Evolutionary conservation across 2,888 invertebrate species (phyloP), one percentile per base, ranked within the genome.

Genomic region (Hemicrepidius hirtus): DNA sequence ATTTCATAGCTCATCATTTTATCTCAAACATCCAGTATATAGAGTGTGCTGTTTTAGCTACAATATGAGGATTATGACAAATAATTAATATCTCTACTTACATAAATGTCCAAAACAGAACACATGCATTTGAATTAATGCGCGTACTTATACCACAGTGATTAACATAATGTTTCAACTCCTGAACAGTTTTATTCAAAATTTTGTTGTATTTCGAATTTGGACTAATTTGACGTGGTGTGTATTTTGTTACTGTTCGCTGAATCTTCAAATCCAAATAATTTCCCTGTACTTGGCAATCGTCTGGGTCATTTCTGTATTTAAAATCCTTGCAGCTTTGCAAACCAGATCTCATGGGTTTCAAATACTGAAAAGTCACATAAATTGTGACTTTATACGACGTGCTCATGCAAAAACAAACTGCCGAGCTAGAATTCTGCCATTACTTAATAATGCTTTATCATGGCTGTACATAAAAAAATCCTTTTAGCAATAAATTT

Each of bases 211-310:
- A 41, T 1, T 44, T 44, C 1, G 10, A 44, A 16, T 13, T 32
- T 9, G 32, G 32, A 32, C 32, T 50, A 3, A 55, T 55, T 55
- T 16, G 13, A 35, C 35, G 16, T 55, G 2, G n/a, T 55, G 1
- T 28, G 9, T 16, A 16, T 32, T 16, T 55, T 55, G 32, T 55
- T 55, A 10, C n/a, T 4, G 3, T 1, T 13, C 28, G 32, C 28
- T 10, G n/a, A 32, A 55, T 7, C 32, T 28, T 9, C 7, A n/a
- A 53, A 53, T 53, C 53, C 24, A 24, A 55, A 55, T 55, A 32
- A 53, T 53, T 28, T n/a, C 13, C 7, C 35, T 55, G 35, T 35
- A 55, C 35, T 55, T 55, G 28, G 32, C 35, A 55, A 16, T 55
- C 32, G 32, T 32, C 55, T n/a, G 28, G 16, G 18, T 16, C 13